Conservation (phyloP, 2,888 invertebrate genomes). For the Heliconius charithonia region DNA sequence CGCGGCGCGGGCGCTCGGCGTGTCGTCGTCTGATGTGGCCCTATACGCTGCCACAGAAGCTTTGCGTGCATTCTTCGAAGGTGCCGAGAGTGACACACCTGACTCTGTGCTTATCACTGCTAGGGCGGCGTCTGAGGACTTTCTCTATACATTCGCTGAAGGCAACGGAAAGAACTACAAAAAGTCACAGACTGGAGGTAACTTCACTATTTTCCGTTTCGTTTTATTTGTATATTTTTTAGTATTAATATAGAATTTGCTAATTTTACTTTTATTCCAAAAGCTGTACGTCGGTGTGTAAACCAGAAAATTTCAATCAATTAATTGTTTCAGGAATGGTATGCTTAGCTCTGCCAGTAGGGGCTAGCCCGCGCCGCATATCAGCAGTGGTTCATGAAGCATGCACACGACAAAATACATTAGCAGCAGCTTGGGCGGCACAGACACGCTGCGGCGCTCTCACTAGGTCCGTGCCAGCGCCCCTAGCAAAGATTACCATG, state of each 20-base stretch:
- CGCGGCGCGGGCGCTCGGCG: slow-evolving; percentile 84
- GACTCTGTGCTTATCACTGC: slow-evolving; percentile 86
- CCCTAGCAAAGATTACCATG: slow-evolving; percentile 77
- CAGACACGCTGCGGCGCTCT: slow-evolving; percentile 82
- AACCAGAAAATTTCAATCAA: too few species aligned
- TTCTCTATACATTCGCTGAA: slow-evolving; percentile 79
- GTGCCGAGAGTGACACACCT: slow-evolving; percentile 80
- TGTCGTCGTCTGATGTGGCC: slow-evolving; percentile 86
- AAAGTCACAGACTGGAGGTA: slow-evolving; percentile 82
- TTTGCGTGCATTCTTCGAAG: slow-evolving; percentile 85
- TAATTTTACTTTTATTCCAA: background rate
- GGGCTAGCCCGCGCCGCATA: slow-evolving; percentile 72
- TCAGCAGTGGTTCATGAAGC: slow-evolving; percentile 65
- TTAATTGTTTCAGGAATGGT: slow-evolving; percentile 82
- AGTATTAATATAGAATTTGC: background rate
- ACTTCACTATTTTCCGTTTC: background rate
- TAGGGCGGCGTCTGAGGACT: slow-evolving; percentile 84
- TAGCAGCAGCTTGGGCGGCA: slow-evolving; percentile 80
- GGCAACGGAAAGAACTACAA: slow-evolving; percentile 77
- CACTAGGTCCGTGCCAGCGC: slow-evolving; percentile 85
- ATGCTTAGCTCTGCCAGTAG: slow-evolving; percentile 86
- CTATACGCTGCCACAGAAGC: slow-evolving; percentile 86
- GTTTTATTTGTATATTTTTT: background rate
- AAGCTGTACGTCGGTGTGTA: background rate
- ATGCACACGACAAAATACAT: slow-evolving; percentile 77